Evolutionary conservation across 1,140 invertebrate genomes (phyloP).

Genomic region (Papilio machaon): DNA sequence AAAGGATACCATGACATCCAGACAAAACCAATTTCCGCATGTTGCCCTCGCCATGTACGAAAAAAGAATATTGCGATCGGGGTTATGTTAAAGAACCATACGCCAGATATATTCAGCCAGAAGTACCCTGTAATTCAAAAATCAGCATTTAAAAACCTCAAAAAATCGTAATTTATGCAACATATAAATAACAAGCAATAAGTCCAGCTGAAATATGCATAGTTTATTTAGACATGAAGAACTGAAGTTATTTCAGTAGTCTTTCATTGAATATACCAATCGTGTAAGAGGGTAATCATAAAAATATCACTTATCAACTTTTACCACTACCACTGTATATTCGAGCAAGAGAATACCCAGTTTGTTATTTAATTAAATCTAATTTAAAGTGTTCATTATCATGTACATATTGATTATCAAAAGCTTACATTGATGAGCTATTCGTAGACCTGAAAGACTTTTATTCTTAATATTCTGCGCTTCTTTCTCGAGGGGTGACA

Average conservation of each 20-base stretch:
- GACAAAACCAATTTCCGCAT: constrained; percentile 62
- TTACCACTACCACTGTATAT: neutral
- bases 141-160: neutral
- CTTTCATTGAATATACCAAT: too few species aligned
- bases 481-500: constrained; percentile 63
- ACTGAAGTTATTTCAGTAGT: neutral
- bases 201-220: too few species aligned
- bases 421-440: constrained; percentile 64
- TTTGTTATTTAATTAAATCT: neutral
- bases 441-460: constrained; percentile 60
- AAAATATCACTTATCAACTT: neutral
- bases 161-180: too few species aligned
- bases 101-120: constrained; percentile 61
- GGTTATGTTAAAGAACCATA: constrained; percentile 73
- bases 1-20: constrained; percentile 78
- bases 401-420: neutral
- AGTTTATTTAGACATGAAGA: neutral
- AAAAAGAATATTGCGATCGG: constrained; percentile 65
- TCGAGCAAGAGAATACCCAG: neutral
- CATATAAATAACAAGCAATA: too few species aligned
- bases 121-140: constrained; percentile 64
- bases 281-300: too few species aligned
- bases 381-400: constrained; percentile 3
- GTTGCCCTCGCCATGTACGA: constrained; percentile 52
- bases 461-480: constrained; percentile 60